These are phyloP conservation scores for Cyanistes caeruleus DNA, from an alignment of 2,113 vertebrate genomes.

Conservation along the genomic window DNA sequence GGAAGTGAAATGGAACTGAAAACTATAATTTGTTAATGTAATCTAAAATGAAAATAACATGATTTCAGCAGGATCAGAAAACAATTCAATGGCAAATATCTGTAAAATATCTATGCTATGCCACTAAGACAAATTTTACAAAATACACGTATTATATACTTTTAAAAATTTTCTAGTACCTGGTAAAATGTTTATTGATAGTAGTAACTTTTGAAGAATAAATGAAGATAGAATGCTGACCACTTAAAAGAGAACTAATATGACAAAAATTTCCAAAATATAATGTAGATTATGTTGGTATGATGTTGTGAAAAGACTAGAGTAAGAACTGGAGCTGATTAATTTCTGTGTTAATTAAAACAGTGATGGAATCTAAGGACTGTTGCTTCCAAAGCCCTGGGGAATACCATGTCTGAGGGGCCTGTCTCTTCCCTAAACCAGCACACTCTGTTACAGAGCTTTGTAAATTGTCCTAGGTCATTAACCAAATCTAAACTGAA, in stretches of 20 bases:
- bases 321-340: background rate
- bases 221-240: background rate
- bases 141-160: background rate
- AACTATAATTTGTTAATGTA: background rate
- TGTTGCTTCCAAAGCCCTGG: background rate
- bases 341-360: background rate
- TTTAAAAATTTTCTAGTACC: background rate
- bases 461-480: background rate
- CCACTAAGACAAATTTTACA: background rate
- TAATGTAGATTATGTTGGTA: background rate
- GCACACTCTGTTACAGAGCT: background rate
- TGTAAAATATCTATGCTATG: background rate
- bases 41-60: background rate
- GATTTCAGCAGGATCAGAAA: background rate
- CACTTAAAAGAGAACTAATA: background rate
- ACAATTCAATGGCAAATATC: background rate
- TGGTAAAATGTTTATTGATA: background rate
- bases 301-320: background rate
- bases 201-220: background rate
- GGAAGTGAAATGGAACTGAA: background rate
- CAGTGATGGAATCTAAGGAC: background rate
- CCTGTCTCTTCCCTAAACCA: background rate
- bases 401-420: fast-evolving
- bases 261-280: background rate
- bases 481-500: background rate